phyloP scores from a whole-genome alignment of 1,140 invertebrate species.

The Acromyrmex charruanus region DNA sequence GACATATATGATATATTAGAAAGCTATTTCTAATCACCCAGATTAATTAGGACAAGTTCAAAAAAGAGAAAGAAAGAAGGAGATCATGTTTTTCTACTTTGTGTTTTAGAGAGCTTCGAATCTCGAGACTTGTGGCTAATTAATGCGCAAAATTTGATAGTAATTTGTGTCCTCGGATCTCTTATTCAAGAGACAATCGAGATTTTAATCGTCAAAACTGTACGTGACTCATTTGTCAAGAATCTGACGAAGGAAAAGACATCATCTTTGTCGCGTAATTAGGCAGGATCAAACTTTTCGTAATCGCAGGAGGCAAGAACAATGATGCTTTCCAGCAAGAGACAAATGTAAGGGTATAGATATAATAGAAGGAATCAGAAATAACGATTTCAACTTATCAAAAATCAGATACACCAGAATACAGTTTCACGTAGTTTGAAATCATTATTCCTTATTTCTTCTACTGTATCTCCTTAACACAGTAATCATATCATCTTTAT shows the following conservation, averaged over 20 bases:
- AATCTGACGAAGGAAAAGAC: neutral
- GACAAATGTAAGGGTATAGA: no score
- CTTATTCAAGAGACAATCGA: neutral
- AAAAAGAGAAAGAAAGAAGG: neutral
- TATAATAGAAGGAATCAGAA: no score
- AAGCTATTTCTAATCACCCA: neutral
- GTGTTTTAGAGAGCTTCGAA: neutral
- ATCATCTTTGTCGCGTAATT: neutral
- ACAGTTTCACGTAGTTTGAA: no score
- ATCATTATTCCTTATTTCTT: no score
- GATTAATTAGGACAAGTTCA: neutral
- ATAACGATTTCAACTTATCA: no score
- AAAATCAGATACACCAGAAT: no score
- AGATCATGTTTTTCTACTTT: neutral
- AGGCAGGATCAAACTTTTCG: neutral
- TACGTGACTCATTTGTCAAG: neutral
- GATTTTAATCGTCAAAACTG: neutral
- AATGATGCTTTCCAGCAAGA: no score
- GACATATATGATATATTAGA: neutral
- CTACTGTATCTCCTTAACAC: no score
- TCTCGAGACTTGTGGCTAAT: constrained; percentile 10
- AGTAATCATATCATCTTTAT: no score
- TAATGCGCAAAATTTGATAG: neutral
- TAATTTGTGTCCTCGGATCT: neutral
- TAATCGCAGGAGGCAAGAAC: neutral